Conservation (phyloP, 2,113 vertebrate genomes). For the Gadus chalcogrammus region DNA sequence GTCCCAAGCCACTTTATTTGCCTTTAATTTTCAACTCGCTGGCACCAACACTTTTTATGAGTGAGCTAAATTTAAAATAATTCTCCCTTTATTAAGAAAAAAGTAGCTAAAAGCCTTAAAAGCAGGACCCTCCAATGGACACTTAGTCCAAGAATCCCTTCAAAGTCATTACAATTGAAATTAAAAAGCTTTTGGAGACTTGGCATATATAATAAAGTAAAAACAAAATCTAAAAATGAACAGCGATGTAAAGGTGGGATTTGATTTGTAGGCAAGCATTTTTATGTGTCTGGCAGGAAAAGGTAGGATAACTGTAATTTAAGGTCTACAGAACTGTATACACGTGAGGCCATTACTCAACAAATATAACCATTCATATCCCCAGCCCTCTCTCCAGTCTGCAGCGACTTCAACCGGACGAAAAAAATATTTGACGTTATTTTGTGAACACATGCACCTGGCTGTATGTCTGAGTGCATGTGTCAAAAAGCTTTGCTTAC, state of each 20-base stretch:
- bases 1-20: conserved; percentile 22
- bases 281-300: too few relatives aligned
- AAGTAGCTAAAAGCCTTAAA: conserved; percentile 28
- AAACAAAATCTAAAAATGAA: background rate
- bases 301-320: too few relatives aligned
- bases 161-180: conserved; percentile 56
- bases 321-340: too few relatives aligned
- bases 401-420: too few relatives aligned
- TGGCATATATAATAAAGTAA: conserved; percentile 36
- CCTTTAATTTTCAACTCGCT: conserved; percentile 32
- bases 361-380: too few relatives aligned
- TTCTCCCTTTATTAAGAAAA: conserved; percentile 43
- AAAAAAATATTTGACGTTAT: too few relatives aligned
- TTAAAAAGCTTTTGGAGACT: conserved; percentile 48
- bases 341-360: too few relatives aligned
- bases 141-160: conserved; percentile 44
- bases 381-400: too few relatives aligned
- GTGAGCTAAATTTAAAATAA: conserved; percentile 43
- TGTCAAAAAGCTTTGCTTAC: background rate
- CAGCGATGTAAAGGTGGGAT: background rate
- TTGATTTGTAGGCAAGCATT: too few relatives aligned
- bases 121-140: conserved; percentile 23
- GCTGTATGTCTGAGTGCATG: conserved; percentile 23
- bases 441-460: conserved; percentile 5
- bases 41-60: conserved; percentile 44